phyloP scores from a whole-genome alignment of 2,797 vertebrate genomes.

The Anolis apletophallus region DNA sequence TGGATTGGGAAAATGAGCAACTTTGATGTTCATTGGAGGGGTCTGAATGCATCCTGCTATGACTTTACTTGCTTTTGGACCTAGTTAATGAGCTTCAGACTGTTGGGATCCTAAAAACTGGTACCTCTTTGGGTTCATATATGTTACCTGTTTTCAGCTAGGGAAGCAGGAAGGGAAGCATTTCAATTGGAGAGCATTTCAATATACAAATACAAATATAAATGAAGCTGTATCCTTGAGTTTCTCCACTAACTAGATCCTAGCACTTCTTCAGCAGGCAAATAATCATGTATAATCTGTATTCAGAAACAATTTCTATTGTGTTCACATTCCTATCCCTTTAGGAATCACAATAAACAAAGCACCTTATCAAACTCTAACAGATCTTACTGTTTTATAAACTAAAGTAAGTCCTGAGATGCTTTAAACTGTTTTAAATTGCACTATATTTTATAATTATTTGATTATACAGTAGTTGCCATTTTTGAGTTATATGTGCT shows the following conservation, averaged over 20 bases:
- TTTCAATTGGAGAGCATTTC: background rate
- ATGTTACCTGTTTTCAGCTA: background rate
- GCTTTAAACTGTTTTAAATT: too few species aligned
- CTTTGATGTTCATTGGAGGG: constrained; percentile 2
- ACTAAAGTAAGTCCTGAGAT: too few species aligned
- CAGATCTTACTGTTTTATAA: too few species aligned
- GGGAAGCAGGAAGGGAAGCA: background rate
- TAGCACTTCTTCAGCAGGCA: background rate
- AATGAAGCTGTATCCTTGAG: too few species aligned
- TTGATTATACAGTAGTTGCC: too few species aligned
- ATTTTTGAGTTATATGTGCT: too few species aligned
- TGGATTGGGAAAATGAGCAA: background rate
- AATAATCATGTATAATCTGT: too few species aligned
- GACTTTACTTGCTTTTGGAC: background rate
- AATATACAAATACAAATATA: background rate
- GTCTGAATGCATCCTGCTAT: background rate
- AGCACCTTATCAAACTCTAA: too few species aligned
- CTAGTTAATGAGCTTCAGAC: background rate
- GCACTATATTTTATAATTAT: too few species aligned
- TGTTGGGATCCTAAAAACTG: background rate
- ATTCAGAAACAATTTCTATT: background rate
- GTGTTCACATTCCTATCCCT: background rate
- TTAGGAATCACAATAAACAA: too few species aligned
- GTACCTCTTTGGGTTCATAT: background rate
- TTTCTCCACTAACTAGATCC: background rate